phyloP scores from a whole-genome alignment of 64 coral and sea anemone species.

The Montipora foliosa region DNA sequence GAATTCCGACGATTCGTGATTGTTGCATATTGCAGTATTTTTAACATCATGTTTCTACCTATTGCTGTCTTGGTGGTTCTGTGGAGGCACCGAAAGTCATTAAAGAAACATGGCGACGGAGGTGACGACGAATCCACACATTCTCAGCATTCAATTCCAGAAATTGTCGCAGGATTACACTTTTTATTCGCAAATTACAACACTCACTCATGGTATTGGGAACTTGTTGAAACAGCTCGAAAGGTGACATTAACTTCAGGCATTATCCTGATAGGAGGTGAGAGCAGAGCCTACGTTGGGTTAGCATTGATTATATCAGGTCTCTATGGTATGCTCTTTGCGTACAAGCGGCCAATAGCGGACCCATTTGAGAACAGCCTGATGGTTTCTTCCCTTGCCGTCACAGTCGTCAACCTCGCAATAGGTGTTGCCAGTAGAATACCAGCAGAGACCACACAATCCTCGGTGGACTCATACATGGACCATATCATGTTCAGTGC shows the following conservation, averaged over 20 bases:
- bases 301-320: neutral
- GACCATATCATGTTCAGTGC: no score
- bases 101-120: neutral
- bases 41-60: neutral
- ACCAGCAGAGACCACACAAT: no score
- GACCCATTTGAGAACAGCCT: neutral
- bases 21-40: neutral
- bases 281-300: neutral
- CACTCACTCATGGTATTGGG: neutral
- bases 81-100: neutral
- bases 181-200: neutral
- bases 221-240: constrained; percentile 3
- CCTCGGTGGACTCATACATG: no score
- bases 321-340: neutral
- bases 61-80: neutral
- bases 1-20: neutral
- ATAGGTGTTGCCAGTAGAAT: neutral
- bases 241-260: neutral
- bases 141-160: neutral
- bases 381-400: neutral
- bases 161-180: neutral
- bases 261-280: neutral
- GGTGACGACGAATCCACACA: neutral
- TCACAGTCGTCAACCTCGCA: neutral
- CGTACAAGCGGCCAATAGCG: neutral